phyloP scores from a whole-genome alignment of 2,797 vertebrate genomes.

The Adelosebastes latens region DNA sequence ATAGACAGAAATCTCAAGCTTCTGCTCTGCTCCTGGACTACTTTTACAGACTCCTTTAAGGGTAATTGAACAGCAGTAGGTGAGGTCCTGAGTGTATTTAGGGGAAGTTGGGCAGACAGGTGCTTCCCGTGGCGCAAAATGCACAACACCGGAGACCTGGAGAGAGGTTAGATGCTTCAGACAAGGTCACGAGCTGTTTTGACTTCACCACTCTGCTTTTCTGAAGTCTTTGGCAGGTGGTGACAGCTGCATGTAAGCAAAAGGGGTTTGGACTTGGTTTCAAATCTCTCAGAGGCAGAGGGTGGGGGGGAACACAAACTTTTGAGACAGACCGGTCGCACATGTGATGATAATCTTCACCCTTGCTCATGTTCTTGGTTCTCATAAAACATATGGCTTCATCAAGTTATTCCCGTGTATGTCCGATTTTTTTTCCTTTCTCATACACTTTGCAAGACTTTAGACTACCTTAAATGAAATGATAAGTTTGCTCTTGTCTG shows the following conservation, averaged over 20 bases:
- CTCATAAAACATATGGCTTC: background rate
- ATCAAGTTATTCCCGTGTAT: background rate
- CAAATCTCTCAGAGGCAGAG: constrained; percentile 30
- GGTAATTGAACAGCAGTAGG: constrained; percentile 37
- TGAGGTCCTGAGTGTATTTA: constrained; percentile 59
- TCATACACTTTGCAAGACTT: background rate
- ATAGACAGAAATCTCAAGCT: constrained; percentile 27
- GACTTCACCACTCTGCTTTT: constrained; percentile 71
- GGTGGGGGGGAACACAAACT: constrained; percentile 18
- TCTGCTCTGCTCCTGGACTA: constrained; percentile 38
- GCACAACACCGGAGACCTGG: constrained; percentile 55
- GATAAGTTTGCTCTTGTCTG: constrained; percentile 23
- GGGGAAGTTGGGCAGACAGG: constrained; percentile 70
- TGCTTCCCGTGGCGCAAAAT: constrained; percentile 71
- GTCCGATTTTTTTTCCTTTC: background rate
- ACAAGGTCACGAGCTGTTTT: constrained; percentile 80
- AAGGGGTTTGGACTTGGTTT: constrained; percentile 39
- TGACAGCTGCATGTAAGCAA: constrained; percentile 74
- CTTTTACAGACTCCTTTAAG: constrained; percentile 52
- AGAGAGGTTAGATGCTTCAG: constrained; percentile 67
- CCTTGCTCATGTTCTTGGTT: background rate
- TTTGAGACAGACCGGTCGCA: constrained; percentile 10
- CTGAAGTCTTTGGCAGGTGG: constrained; percentile 69
- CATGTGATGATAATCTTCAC: constrained; percentile 28
- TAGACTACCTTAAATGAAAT: background rate